Evolutionary conservation across 1,140 invertebrate species (phyloP).

Genomic region (Bombus confusus): DNA sequence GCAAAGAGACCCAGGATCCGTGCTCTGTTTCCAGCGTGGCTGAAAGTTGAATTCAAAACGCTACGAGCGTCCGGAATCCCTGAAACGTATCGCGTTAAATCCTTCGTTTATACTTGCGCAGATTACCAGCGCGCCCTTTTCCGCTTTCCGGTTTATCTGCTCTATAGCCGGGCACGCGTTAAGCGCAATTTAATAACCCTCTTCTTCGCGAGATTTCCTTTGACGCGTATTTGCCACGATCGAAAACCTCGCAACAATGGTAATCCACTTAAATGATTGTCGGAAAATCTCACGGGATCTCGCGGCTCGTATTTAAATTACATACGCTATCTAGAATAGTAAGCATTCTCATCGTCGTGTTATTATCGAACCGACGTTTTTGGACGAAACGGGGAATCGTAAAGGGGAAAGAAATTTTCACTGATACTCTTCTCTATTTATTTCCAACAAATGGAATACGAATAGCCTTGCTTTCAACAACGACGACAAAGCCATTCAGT

Average conservation of each 20-base stretch:
- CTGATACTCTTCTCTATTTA: too few relatives aligned
- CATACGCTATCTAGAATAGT: neutral
- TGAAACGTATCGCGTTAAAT: slow-evolving; percentile 36
- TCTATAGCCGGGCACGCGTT: slow-evolving; percentile 6
- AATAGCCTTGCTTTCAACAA: neutral
- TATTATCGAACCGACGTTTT: neutral
- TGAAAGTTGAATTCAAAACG: slow-evolving; percentile 54
- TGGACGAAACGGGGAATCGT: neutral
- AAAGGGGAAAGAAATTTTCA: too few relatives aligned
- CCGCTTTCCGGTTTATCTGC: neutral
- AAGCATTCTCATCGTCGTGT: accelerated
- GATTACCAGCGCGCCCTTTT: slow-evolving; percentile 28
- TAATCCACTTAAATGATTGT: neutral
- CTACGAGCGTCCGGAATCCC: slow-evolving; percentile 39
- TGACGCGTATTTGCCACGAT: slow-evolving; percentile 7
- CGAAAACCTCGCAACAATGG: neutral
- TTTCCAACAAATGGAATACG: neutral
- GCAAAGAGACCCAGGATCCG: slow-evolving; percentile 33
- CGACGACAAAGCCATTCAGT: neutral
- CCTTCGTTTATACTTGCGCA: slow-evolving; percentile 43
- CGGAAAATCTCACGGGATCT: neutral
- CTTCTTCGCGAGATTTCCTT: slow-evolving; percentile 8
- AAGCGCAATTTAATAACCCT: slow-evolving; percentile 35
- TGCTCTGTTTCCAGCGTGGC: slow-evolving; percentile 28
- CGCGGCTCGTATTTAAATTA: neutral